A percentile compares a stretch with the other conserved stretches of the same genome.
These are phyloP conservation scores for Gopherus flavomarginatus DNA, from an alignment of 2,113 vertebrate species.

Conservation along the genomic window DNA sequence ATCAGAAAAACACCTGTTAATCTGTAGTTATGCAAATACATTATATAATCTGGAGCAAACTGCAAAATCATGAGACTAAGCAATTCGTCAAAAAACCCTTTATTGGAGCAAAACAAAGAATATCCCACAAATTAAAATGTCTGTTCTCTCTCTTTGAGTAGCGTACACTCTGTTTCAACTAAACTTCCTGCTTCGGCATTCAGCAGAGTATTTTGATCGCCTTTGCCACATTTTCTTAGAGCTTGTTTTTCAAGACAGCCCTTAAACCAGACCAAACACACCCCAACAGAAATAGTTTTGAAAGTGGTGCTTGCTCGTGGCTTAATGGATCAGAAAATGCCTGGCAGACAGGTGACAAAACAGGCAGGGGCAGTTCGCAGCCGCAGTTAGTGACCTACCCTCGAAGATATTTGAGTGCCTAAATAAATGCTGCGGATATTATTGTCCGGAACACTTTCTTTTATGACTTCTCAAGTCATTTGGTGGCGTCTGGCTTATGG, in stretches of 20 bases:
- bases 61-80: neutral
- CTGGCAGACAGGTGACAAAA: neutral
- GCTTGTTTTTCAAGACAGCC: neutral
- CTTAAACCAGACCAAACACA: neutral
- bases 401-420: neutral
- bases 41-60: neutral
- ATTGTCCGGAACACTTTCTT: neutral
- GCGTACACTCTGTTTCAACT: neutral
- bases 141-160: neutral
- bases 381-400: neutral
- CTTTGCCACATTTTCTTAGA: neutral
- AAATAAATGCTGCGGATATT: neutral
- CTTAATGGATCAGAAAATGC: neutral
- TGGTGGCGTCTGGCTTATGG: neutral
- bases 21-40: constrained; percentile 7
- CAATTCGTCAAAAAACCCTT: neutral
- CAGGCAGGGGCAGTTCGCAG: neutral
- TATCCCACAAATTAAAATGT: neutral
- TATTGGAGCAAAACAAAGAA: neutral
- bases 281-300: neutral
- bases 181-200: neutral
- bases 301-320: neutral
- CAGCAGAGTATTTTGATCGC: neutral
- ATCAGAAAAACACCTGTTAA: constrained; percentile 78
- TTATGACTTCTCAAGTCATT: neutral